Evolutionary conservation across 2,797 vertebrate genomes (phyloP), one percentile per base, ranked within the genome.

Genomic region (Anguilla marmorata): DNA sequence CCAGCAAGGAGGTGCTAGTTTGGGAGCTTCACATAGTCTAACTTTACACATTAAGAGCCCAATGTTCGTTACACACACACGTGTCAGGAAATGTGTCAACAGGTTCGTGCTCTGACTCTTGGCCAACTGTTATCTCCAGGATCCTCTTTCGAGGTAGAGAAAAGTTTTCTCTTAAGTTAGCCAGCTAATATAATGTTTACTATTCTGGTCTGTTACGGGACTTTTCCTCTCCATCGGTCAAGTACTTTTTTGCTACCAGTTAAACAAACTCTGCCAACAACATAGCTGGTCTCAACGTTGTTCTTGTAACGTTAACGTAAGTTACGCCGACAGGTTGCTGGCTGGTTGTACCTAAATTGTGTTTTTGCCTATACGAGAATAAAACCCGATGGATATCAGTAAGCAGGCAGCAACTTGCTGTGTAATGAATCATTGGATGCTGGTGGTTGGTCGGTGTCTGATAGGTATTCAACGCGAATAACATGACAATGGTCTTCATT

Each of bases 351-450:
- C 5, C 66, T 30, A 30, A 72, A 7, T 72, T 9, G 66, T 30
- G 66, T 27, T 27, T 41, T 41, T 76, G 21, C 24, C 19, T 16
- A 24, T 48, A 50, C 45, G 19, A 21, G 45, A n/a, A 50, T 82
- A 50, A 11, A 76, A 19, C 14, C 30, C 14, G 33, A 76, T 37
- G 74, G 11, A 30, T 45, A 56, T 80, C 27, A 76, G 27, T 54
- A 16, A 93, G 92, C 94, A 93, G 92, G 92, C 92, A 93, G 93
- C 93, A 93, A 93, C 92, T 94, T 93, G 93, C 92, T 94, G 93
- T 92, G 92, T 94, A 94, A 2, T 89, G 92, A 94, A 3, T 90
- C 91, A 91, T 79, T 79, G 74, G 90, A 90, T 88, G 91, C 90
- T 90, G 89, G 88, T 93, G 91, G 89, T 88, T 56, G 91, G 69